Evolutionary conservation across 2,113 vertebrate genomes (phyloP).

Genomic region (Arothron firmamentum): DNA sequence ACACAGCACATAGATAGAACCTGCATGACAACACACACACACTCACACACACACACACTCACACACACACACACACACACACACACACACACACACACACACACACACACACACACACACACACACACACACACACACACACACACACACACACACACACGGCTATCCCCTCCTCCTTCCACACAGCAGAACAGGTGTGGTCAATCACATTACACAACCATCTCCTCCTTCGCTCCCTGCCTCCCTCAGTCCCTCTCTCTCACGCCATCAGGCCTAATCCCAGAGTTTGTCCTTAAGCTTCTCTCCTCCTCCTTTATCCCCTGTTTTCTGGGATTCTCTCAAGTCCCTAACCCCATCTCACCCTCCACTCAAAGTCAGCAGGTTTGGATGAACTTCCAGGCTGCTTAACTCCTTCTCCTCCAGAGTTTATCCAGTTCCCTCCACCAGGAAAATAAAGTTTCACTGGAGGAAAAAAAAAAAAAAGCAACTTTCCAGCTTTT

Average conservation of each 20-base stretch:
- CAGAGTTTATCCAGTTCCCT: conserved; percentile 22
- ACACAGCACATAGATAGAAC: background rate
- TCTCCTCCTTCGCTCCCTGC: conserved; percentile 43
- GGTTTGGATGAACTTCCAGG: conserved; percentile 64
- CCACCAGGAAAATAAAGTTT: conserved; percentile 28
- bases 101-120: conserved; percentile 11
- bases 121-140: conserved; percentile 11
- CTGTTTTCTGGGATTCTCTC: conserved; percentile 66
- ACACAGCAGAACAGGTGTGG: conserved; percentile 64
- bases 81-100: too few species aligned
- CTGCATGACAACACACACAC: conserved; percentile 9
- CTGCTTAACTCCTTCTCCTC: conserved; percentile 46
- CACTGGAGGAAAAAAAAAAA: background rate
- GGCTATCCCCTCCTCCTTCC: conserved; percentile 11
- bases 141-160: conserved; percentile 6
- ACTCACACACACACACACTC: conserved; percentile 6
- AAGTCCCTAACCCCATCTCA: conserved; percentile 59
- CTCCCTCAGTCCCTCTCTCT: conserved; percentile 46
- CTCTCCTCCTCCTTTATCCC: conserved; percentile 65
- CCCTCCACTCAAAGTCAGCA: conserved; percentile 66
- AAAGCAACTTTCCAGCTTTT: background rate
- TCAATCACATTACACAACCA: conserved; percentile 64
- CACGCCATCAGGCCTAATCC: conserved; percentile 68
- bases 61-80: conserved; percentile 5
- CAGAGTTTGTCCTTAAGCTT: conserved; percentile 69